phyloP scores from a whole-genome alignment of 2,113 vertebrate species.

The Pollachius pollachius region DNA sequence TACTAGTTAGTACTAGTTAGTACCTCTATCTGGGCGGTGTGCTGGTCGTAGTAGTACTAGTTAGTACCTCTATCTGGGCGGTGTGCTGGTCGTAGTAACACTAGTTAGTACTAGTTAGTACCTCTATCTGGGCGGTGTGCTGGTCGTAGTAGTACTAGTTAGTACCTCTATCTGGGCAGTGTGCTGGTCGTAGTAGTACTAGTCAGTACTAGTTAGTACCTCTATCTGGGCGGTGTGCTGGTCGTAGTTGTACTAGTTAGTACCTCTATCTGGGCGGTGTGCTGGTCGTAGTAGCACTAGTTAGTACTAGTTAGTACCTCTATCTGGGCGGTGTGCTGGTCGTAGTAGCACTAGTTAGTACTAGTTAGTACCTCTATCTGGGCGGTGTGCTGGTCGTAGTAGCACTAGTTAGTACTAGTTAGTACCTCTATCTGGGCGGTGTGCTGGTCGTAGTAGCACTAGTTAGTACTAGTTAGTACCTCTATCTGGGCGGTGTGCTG shows the following conservation, averaged over 20 bases:
- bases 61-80: too few species aligned
- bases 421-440: conserved; percentile 1
- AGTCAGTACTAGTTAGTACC: too few species aligned
- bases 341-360: conserved; percentile 76
- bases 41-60: too few species aligned
- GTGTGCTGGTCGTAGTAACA: not conserved
- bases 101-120: not conserved
- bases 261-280: not conserved
- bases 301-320: conserved; percentile 68
- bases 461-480: conserved; percentile 48
- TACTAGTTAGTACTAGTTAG: too few species aligned
- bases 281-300: not conserved
- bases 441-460: not conserved
- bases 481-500: conserved; percentile 90
- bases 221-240: too few species aligned
- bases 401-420: too few species aligned
- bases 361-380: not conserved
- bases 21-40: too few species aligned
- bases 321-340: conserved; percentile 87
- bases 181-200: too few species aligned
- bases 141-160: too few species aligned
- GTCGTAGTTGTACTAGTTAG: too few species aligned
- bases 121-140: too few species aligned
- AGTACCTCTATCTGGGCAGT: too few species aligned
- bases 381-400: not conserved